These are phyloP conservation scores for Rhopilema esculentum DNA, from an alignment of 30 jellyfish, hydroid and myxozoan genomes.

Conservation along the genomic window DNA sequence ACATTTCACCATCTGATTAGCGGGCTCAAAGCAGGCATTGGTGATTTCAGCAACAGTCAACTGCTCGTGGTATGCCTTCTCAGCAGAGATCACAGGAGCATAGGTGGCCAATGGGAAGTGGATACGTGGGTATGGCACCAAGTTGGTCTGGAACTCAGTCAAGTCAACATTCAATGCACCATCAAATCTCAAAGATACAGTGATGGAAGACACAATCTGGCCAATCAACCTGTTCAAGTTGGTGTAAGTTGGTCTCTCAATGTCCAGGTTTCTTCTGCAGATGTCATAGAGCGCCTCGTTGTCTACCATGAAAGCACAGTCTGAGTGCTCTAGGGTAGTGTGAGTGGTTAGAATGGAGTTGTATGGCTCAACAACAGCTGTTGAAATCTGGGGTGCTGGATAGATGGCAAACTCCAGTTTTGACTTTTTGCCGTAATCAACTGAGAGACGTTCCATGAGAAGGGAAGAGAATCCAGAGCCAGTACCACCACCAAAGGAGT, in stretches of 20 bases:
- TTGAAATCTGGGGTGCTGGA: constrained; percentile 98
- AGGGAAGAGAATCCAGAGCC: constrained; percentile 96
- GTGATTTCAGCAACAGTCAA: constrained; percentile 93
- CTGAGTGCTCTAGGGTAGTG: constrained; percentile 92
- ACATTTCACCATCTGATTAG: constrained; percentile 96
- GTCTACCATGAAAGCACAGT: constrained; percentile 92
- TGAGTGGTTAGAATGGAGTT: constrained; percentile 92
- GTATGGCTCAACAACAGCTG: constrained; percentile 98
- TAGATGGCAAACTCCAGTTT: constrained; percentile 92
- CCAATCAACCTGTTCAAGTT: constrained; percentile 89
- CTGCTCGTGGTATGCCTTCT: constrained; percentile 94
- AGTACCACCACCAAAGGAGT: constrained; percentile 99
- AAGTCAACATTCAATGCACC: constrained; percentile 95
- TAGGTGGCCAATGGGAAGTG: constrained; percentile 95
- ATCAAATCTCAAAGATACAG: constrained; percentile 94
- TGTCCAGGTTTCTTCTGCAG: constrained; percentile 88
- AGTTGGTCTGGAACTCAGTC: constrained; percentile 93
- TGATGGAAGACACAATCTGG: constrained; percentile 87
- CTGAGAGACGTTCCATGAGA: constrained; percentile 94
- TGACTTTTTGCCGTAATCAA: constrained; percentile 91
- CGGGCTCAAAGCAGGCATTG: constrained; percentile 98
- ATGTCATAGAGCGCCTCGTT: constrained; percentile 93
- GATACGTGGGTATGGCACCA: constrained; percentile 97
- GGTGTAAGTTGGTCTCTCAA: constrained; percentile 94
- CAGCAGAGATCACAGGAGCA: constrained; percentile 93